Conservation (phyloP, 2,888 invertebrate genomes). For the Chelonus formosanus region DNA sequence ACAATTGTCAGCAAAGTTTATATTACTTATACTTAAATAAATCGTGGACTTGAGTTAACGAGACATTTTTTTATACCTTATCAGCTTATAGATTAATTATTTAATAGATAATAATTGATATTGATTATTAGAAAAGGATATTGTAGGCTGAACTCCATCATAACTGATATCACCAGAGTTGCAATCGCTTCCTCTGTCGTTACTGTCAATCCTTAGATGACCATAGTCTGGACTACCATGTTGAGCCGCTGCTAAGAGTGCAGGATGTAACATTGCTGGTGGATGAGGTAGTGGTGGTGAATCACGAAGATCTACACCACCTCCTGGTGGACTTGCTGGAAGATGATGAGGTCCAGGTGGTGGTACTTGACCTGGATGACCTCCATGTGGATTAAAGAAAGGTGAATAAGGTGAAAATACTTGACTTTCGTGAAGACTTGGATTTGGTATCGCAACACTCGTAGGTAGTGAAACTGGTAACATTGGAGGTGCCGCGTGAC, state of each 20-base stretch:
- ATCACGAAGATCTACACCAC: conserved; percentile 77
- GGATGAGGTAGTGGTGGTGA: conserved; percentile 84
- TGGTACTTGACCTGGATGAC: conserved; percentile 62
- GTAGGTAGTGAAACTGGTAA: conserved; percentile 91
- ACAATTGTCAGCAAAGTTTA: conserved; percentile 10
- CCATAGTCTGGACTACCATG: conserved; percentile 84
- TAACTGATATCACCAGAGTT: conserved; percentile 90
- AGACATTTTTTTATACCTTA: neutral
- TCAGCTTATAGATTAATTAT: conserved; percentile 18
- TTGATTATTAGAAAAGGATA: conserved; percentile 83
- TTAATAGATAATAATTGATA: neutral
- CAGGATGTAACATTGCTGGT: conserved; percentile 85
- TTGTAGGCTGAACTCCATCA: conserved; percentile 93
- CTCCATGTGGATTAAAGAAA: conserved; percentile 74
- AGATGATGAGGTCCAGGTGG: conserved; percentile 62
- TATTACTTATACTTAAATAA: neutral
- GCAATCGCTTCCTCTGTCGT: conserved; percentile 88
- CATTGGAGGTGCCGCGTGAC: conserved; percentile 82
- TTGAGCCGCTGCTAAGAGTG: conserved; percentile 83
- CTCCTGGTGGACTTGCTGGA: conserved; percentile 71
- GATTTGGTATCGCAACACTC: conserved; percentile 96
- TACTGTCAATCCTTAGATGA: conserved; percentile 80
- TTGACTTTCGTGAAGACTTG: conserved; percentile 92
- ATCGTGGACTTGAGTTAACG: neutral
- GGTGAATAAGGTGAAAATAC: conserved; percentile 92